Base-by-base conservation (phyloP, 1,140 invertebrate genomes). In the Plutomurus gul region DNA sequence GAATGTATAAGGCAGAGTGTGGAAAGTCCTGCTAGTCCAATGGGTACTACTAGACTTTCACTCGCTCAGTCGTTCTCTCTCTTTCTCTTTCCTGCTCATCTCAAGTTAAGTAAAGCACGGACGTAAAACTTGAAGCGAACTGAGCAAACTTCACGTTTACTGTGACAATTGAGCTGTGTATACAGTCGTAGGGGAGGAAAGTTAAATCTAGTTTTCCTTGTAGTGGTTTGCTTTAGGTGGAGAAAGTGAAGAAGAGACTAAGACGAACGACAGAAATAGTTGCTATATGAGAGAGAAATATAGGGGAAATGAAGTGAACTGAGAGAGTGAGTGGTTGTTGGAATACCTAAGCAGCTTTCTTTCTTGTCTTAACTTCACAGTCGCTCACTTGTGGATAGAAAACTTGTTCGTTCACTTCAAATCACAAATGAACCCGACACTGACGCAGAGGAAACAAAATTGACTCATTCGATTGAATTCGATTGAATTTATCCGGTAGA, bases 281-380 rank as follows among this genome's bases (percentile, higher is more conserved):
- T 43, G n/a, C 51, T 25, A 30, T 16, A 65, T 25, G 56, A 65
- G 56, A 65, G 36, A n/a, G n/a, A n/a, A n/a, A n/a, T n/a, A 65
- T 65, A 65, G 22, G 56, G 56, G 56, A 65, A 65, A 65, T 65
- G 56, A 65, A 65, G 56, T 65, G 56, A 65, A 30, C 56, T 65
- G 56, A 65, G 36, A 65, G 56, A 27, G 25, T 65, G 56, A 65
- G 56, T 65, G 36, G 56, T 65, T 65, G 56, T 65, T 30, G 25
- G 56, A 65, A 65, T 65, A 65, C 56, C 56, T 65, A 65, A 65
- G 56, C 56, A 65, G 56, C 56, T 65, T 60, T 65, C 56, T 65
- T 30, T 60, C 56, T 36, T 65, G 30, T 65, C 25, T 65, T 30
- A 11, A 30, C 27, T 30, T 65, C 27, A 56, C 51, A 30, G 10